These are phyloP conservation scores for Phrynocephalus versicolor DNA, from an alignment of 2,113 vertebrate genomes.

Conservation along the genomic window DNA sequence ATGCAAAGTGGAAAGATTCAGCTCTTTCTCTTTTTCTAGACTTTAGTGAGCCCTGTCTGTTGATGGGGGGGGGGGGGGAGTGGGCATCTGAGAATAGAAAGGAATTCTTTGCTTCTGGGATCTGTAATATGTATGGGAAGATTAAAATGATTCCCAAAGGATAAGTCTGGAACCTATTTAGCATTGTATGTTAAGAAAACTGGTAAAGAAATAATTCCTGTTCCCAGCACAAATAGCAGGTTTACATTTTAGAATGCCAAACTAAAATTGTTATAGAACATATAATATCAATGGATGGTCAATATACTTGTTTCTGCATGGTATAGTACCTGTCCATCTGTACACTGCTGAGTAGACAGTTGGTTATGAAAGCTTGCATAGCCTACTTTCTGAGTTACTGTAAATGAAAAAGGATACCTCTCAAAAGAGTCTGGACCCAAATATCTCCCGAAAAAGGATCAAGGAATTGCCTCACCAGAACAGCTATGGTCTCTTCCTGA, in stretches of 20 bases:
- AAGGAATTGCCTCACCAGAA: neutral
- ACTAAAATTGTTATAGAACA: neutral
- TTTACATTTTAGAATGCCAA: neutral
- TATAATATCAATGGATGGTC: neutral
- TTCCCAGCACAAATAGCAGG: neutral
- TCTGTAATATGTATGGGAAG: neutral
- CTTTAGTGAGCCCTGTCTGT: neutral
- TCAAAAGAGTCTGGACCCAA: neutral
- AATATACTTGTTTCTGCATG: neutral
- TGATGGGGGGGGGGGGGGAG: neutral
- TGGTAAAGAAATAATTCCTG: neutral
- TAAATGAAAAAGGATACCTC: neutral
- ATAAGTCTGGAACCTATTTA: neutral
- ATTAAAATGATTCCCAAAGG: neutral
- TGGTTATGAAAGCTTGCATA: neutral
- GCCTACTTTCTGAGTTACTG: neutral
- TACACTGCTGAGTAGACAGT: neutral
- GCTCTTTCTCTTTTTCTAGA: neutral
- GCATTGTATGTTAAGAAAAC: neutral
- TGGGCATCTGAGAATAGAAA: neutral
- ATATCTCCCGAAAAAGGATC: neutral
- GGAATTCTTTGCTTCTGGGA: neutral
- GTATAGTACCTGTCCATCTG: neutral
- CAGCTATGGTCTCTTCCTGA: neutral
- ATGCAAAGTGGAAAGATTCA: slow-evolving; percentile 6